Evolutionary conservation across 2,797 vertebrate genomes (phyloP).

Genomic region (Thripadectes ignobilis): DNA sequence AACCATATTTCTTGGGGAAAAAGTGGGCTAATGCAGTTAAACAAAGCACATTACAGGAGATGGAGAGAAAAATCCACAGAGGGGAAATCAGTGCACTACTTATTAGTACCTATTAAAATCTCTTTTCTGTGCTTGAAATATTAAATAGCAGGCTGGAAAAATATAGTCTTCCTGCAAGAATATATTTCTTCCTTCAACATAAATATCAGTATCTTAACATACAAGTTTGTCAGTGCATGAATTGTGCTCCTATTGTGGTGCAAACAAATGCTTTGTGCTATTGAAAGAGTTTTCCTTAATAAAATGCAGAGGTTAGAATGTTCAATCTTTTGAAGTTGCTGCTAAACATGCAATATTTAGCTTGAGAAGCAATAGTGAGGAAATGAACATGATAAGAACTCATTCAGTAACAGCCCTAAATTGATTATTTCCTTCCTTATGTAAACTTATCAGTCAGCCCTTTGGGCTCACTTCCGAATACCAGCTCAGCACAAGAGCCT

Average conservation of each 20-base stretch:
- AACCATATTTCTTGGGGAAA: background rate
- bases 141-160: background rate
- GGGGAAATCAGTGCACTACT: background rate
- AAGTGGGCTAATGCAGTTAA: background rate
- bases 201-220: background rate
- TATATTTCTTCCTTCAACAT: background rate
- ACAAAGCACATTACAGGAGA: background rate
- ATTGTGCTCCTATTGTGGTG: background rate
- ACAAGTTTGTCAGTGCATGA: background rate
- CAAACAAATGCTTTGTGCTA: slow-evolving; percentile 43
- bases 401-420: slow-evolving; percentile 90
- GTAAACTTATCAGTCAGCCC: slow-evolving; percentile 86
- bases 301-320: slow-evolving; percentile 57
- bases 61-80: background rate
- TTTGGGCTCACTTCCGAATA: slow-evolving; percentile 87
- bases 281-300: slow-evolving; percentile 56
- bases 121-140: background rate
- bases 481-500: slow-evolving; percentile 80
- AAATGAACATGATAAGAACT: slow-evolving; percentile 85
- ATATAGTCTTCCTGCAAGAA: background rate
- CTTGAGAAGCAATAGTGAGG: slow-evolving; percentile 84
- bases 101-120: background rate
- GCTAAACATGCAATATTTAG: slow-evolving; percentile 86
- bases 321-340: slow-evolving; percentile 76
- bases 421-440: slow-evolving; percentile 97